Percentiles rank a stretch among this genome's conserved stretches.
Evolutionary conservation across 2,113 vertebrate genomes (phyloP).

Genomic region (Coregonus clupeaformis): DNA sequence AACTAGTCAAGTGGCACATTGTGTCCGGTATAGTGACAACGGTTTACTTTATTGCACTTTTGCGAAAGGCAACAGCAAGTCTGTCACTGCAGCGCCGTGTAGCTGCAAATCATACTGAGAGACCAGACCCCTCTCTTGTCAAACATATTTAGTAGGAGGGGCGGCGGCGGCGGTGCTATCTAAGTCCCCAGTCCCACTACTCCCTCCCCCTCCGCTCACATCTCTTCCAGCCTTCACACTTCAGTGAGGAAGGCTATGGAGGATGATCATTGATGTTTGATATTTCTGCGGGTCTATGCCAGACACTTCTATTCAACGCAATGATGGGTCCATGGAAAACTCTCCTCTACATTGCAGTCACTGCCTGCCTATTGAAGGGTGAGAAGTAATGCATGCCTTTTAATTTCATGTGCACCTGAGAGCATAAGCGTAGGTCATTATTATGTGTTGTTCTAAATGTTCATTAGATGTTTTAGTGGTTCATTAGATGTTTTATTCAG

Average conservation of each 20-base stretch:
- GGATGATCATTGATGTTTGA: no score
- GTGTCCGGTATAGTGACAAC: not conserved
- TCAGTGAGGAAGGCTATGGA: not conserved
- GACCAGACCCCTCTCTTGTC: not conserved
- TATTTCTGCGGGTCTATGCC: no score
- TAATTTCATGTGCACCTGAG: no score
- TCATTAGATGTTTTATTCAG: not conserved
- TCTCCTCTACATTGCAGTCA: not conserved
- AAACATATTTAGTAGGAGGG: constrained; percentile 1
- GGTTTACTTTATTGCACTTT: not conserved
- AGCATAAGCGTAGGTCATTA: no score
- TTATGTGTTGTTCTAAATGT: no score
- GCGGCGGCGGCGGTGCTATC: not conserved
- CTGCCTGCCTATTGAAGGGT: not conserved
- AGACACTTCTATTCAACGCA: no score
- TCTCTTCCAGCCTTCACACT: not conserved
- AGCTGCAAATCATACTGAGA: not conserved
- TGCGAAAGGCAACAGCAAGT: not conserved
- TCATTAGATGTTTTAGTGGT: no score
- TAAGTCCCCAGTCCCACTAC: not conserved
- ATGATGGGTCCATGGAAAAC: not conserved
- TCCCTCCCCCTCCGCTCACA: not conserved
- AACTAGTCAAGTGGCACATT: not conserved
- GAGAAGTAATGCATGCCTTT: not conserved
- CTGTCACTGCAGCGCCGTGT: not conserved